Base-by-base conservation (phyloP, 2,797 vertebrate genomes). In the Enoplosus armatus region DNA sequence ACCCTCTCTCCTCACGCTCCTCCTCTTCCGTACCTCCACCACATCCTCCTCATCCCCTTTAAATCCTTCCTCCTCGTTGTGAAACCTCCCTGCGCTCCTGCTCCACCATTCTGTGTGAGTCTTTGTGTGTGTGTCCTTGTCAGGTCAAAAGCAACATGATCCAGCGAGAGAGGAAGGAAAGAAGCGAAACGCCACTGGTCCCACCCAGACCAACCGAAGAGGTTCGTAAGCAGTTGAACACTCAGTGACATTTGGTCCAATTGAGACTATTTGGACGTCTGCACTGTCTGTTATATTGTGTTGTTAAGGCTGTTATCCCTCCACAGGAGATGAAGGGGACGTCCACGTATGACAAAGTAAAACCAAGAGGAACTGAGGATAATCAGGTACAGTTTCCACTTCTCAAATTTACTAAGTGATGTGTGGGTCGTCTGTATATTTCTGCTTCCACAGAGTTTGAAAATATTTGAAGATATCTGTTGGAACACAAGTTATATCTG, bases 71-170 rank as follows among this genome's bases (percentile, higher is more conserved):
- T 56, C 50, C 27, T 51, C 12, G 0, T 39, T n/a, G 5, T 74
- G 35, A 61, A n/a, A 27, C 22, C 35, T 54, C 10, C 7, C 22
- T 14, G 43, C 71, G 47, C 12, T 56, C 35, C 39, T 71, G 20
- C 54, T 62, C 60, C 35, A 29, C 37, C 41, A 20, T 70, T 27
- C 33, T 69, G 22, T 72, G 47, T 72, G 37, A 58, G 62, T 76
- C 4, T 81, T 51, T 71, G 18, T 73, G 39, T 72, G 37, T 62
- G 33, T 85, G 71, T 88, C 84, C 73, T 87, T 81, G 75, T 60
- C 71, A 91, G 93, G 88, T 90, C 77, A 90, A 90, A 68, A 78
- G 87, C 68, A 92, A 86, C 59, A 47, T 73, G 86, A 83, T 75
- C 68, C 87, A 85, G 65, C 59, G 5, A 22, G 89, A 92, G 71